These are phyloP conservation scores for Drosophila koepferae DNA, from an alignment of 2,888 invertebrate genomes.

Conservation along the genomic window DNA sequence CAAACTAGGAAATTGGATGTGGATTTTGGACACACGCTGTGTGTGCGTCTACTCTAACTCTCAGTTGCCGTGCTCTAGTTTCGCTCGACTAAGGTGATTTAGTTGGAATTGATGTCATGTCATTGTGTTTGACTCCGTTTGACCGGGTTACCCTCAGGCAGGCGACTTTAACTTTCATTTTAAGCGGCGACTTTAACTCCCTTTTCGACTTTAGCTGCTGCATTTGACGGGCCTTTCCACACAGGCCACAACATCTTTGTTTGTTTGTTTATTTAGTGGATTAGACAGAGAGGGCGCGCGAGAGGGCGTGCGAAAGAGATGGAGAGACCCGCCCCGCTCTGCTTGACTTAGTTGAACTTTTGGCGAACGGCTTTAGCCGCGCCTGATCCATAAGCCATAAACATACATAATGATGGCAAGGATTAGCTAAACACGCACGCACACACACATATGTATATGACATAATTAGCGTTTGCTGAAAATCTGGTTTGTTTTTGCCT, in stretches of 20 bases:
- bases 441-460: slow-evolving; percentile 3
- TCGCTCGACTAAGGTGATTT: slow-evolving; percentile 52
- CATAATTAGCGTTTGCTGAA: slow-evolving; percentile 45
- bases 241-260: slow-evolving; percentile 25
- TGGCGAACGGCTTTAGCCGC: slow-evolving; percentile 38
- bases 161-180: slow-evolving; percentile 26
- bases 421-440: slow-evolving; percentile 36
- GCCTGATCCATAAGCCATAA: slow-evolving; percentile 59
- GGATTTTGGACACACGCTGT: slow-evolving; percentile 58
- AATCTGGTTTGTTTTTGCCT: slow-evolving; percentile 40
- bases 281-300: slow-evolving; percentile 4
- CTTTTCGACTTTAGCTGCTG: slow-evolving; percentile 11
- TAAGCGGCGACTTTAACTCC: slow-evolving; percentile 29
- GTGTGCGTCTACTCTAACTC: slow-evolving; percentile 1
- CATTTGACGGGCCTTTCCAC: slow-evolving; percentile 36
- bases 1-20: slow-evolving; percentile 32
- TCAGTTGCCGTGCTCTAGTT: slow-evolving; percentile 56
- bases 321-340: neutral
- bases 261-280: slow-evolving; percentile 61
- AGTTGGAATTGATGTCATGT: slow-evolving; percentile 44
- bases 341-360: slow-evolving; percentile 12
- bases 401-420: slow-evolving; percentile 57
- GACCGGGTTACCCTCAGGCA: slow-evolving; percentile 47
- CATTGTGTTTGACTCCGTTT: slow-evolving; percentile 36
- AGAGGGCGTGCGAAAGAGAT: slow-evolving; percentile 8